Conservation (phyloP, 2,888 invertebrate species). For the Gandaritis pyraliata region DNA sequence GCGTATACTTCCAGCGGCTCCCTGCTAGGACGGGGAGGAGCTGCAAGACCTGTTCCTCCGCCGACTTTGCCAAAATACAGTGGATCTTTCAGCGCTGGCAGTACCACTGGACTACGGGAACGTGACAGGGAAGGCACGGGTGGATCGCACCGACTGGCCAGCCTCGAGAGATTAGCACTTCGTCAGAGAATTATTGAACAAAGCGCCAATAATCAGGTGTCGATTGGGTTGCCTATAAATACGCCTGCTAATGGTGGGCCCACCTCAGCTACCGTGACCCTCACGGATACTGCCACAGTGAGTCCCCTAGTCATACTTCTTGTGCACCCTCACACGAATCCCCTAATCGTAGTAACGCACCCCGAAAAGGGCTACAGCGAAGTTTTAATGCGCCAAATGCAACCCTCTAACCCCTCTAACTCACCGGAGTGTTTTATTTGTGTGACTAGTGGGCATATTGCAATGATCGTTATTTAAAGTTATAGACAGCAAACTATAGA, state of each 20-base stretch:
- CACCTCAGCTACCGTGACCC: slow-evolving; percentile 80
- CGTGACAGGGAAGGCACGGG: slow-evolving; percentile 88
- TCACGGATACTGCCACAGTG: slow-evolving; percentile 83
- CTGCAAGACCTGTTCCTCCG: slow-evolving; percentile 89
- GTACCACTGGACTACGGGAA: slow-evolving; percentile 85
- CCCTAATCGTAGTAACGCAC: slow-evolving; percentile 76
- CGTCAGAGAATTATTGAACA: slow-evolving; percentile 92
- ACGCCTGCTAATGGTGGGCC: slow-evolving; percentile 69
- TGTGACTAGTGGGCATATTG: slow-evolving; percentile 9
- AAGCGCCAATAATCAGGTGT: slow-evolving; percentile 80
- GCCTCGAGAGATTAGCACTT: slow-evolving; percentile 92
- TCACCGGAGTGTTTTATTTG: slow-evolving; percentile 27
- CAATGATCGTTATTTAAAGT: slow-evolving; percentile 9
- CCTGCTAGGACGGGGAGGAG: slow-evolving; percentile 84
- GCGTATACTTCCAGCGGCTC: slow-evolving; percentile 86
- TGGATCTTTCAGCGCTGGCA: slow-evolving; percentile 90
- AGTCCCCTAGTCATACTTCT: slow-evolving; percentile 77
- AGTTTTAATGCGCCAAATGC: slow-evolving; percentile 65
- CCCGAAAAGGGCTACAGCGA: slow-evolving; percentile 70
- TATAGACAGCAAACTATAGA: neutral
- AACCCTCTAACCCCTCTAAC: slow-evolving; percentile 38
- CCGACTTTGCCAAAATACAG: slow-evolving; percentile 92
- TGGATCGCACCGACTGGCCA: slow-evolving; percentile 91
- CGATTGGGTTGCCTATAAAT: slow-evolving; percentile 53
- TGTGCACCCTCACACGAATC: slow-evolving; percentile 74